A percentile compares a stretch with the other conserved stretches of the same genome.
These are phyloP conservation scores for Cardinalis cardinalis DNA, from an alignment of 2,113 vertebrate genomes.

Conservation along the genomic window DNA sequence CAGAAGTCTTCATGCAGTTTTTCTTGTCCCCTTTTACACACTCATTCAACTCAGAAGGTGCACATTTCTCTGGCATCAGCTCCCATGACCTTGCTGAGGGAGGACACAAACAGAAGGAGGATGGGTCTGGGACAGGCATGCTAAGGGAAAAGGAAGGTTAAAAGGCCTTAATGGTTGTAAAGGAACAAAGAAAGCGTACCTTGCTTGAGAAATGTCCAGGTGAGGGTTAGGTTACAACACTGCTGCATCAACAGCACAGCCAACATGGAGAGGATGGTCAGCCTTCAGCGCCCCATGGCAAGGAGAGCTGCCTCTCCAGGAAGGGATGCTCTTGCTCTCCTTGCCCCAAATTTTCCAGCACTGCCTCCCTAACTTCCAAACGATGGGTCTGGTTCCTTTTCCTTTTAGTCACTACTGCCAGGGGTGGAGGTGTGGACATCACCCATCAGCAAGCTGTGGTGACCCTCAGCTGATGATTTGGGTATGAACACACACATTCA, in stretches of 20 bases:
- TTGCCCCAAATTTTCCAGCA: background rate
- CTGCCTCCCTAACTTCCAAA: background rate
- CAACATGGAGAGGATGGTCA: background rate
- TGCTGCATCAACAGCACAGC: fast-evolving
- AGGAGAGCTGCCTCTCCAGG: background rate
- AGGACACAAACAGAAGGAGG: background rate
- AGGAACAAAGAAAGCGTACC: background rate
- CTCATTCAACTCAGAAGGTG: background rate
- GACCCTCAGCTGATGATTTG: background rate
- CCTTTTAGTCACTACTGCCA: background rate
- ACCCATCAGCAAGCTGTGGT: background rate
- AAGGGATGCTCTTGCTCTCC: background rate
- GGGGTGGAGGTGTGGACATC: background rate
- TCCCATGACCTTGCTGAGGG: background rate
- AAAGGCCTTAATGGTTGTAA: background rate
- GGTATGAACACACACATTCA: background rate
- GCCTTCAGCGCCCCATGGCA: fast-evolving
- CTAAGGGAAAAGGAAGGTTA: background rate
- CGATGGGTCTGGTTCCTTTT: background rate
- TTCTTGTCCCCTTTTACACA: background rate
- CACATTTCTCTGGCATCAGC: background rate
- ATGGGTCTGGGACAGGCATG: background rate
- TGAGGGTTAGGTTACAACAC: background rate
- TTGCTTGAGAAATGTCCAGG: background rate
- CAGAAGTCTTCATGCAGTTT: background rate